Percentiles rank a stretch among this genome's conserved stretches.
Evolutionary conservation across 2,113 vertebrate genomes (phyloP).

Genomic region (Murina feae): DNA sequence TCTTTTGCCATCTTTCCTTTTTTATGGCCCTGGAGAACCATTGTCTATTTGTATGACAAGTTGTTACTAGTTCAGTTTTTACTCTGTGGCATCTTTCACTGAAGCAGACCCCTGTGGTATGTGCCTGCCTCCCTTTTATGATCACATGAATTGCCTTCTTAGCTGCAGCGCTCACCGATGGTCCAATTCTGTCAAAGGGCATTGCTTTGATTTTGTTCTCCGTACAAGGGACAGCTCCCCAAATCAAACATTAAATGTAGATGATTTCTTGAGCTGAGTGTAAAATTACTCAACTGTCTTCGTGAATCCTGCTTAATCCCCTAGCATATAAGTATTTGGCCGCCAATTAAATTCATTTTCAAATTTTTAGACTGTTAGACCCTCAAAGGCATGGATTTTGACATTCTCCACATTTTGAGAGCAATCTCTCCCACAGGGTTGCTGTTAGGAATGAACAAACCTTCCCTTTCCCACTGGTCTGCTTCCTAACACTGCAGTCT

Average conservation of each 20-base stretch:
- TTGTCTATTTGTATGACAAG: not conserved
- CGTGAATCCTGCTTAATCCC: not conserved
- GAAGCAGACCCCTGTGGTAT: not conserved
- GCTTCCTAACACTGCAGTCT: not conserved
- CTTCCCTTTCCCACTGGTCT: not conserved
- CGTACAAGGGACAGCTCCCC: not conserved
- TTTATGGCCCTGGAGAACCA: not conserved
- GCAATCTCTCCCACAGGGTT: not conserved
- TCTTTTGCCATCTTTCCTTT: not conserved
- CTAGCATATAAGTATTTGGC: not conserved
- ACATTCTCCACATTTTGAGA: not conserved
- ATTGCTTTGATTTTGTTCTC: not conserved
- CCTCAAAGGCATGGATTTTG: not conserved
- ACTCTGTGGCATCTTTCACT: not conserved
- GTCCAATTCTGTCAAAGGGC: not conserved
- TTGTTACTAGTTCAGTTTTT: not conserved
- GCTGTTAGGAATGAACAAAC: not conserved
- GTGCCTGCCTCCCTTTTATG: not conserved
- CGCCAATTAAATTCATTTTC: not conserved
- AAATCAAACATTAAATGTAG: not conserved
- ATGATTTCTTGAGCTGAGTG: not conserved
- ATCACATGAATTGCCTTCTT: not conserved
- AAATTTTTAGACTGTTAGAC: not conserved
- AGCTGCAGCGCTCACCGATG: not conserved
- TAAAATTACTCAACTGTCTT: not conserved